Evolutionary conservation across 2,888 invertebrate species (phyloP).

Genomic region (Crioceris asparagi): DNA sequence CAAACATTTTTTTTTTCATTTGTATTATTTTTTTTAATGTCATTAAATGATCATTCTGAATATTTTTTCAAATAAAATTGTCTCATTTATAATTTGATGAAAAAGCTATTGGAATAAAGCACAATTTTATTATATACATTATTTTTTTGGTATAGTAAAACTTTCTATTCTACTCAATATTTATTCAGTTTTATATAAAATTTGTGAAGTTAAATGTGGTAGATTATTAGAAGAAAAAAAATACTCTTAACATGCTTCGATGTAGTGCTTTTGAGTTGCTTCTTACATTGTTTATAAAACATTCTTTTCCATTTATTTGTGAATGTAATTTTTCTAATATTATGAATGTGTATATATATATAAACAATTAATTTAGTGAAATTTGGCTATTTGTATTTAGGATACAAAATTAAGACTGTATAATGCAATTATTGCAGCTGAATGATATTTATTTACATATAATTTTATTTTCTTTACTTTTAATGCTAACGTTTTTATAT

Average conservation of each 20-base stretch:
- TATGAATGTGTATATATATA: conserved; percentile 24
- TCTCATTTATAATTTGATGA: no score
- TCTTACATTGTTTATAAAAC: conserved; percentile 24
- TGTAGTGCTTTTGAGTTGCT: conserved; percentile 22
- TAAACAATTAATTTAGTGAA: conserved; percentile 25
- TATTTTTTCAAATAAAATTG: no score
- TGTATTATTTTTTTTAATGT: no score
- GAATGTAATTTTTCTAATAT: conserved; percentile 13
- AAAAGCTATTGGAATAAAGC: no score
- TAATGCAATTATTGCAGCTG: conserved; percentile 29
- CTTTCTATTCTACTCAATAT: no score
- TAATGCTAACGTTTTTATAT: conserved; percentile 30
- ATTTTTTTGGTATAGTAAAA: no score
- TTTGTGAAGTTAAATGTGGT: conserved; percentile 18
- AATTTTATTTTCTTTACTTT: conserved; percentile 26
- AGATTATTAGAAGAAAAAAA: conserved; percentile 15
- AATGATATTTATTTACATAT: conserved; percentile 30
- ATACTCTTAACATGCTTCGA: conserved; percentile 21
- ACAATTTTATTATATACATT: no score
- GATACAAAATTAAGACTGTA: conserved; percentile 35
- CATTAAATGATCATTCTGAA: no score
- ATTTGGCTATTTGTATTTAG: conserved; percentile 26
- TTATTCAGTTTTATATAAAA: no score
- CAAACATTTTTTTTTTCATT: no score
- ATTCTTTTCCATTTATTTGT: conserved; percentile 23